Percentiles rank a stretch among this genome's conserved stretches.
Conservation (phyloP, 2,888 invertebrate genomes). For the Zaprionus bogoriensis region DNA sequence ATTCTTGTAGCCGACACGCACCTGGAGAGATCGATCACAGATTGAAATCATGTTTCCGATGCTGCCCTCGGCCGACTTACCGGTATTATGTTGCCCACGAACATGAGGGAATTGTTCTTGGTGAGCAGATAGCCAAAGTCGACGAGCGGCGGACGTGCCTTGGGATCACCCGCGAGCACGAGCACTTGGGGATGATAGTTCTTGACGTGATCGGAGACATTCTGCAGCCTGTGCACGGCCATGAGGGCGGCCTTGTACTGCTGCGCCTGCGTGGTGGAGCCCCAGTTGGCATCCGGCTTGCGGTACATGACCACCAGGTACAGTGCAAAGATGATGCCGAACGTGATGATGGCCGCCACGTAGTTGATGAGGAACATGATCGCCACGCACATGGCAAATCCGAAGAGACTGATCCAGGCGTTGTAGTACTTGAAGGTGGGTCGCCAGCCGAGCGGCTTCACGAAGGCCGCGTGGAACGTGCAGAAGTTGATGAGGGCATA, state of each 20-base stretch:
- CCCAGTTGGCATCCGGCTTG: slow-evolving; percentile 99
- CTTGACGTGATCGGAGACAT: slow-evolving; percentile 97
- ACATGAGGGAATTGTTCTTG: slow-evolving; percentile 94
- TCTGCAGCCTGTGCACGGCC: slow-evolving; percentile 90
- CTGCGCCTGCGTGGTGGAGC: slow-evolving; percentile 97
- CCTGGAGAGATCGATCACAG: slow-evolving; percentile 80
- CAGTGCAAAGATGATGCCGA: slow-evolving; percentile 92
- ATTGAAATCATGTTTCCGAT: not conserved
- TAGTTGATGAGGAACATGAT: slow-evolving; percentile 98
- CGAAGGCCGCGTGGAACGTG: slow-evolving; percentile 95
- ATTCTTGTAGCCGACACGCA: slow-evolving; percentile 86
- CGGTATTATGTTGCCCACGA: slow-evolving; percentile 93
- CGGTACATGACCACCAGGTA: slow-evolving; percentile 96
- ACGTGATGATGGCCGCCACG: slow-evolving; percentile 95
- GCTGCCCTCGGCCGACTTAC: slow-evolving; percentile 84
- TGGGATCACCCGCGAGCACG: slow-evolving; percentile 93
- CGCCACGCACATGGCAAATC: slow-evolving; percentile 91
- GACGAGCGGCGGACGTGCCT: slow-evolving; percentile 92
- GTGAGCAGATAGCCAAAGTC: slow-evolving; percentile 96
- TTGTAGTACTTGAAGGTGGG: slow-evolving; percentile 97
- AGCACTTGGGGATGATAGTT: slow-evolving; percentile 96
- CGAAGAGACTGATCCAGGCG: slow-evolving; percentile 93
- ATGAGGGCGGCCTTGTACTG: slow-evolving; percentile 95
- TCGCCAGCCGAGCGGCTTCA: slow-evolving; percentile 94
- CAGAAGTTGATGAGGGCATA: slow-evolving; percentile 97